Evolutionary conservation across 1,140 invertebrate species (phyloP), one percentile per base, ranked within the genome.

Genomic region (Trinorchestia longiramus): DNA sequence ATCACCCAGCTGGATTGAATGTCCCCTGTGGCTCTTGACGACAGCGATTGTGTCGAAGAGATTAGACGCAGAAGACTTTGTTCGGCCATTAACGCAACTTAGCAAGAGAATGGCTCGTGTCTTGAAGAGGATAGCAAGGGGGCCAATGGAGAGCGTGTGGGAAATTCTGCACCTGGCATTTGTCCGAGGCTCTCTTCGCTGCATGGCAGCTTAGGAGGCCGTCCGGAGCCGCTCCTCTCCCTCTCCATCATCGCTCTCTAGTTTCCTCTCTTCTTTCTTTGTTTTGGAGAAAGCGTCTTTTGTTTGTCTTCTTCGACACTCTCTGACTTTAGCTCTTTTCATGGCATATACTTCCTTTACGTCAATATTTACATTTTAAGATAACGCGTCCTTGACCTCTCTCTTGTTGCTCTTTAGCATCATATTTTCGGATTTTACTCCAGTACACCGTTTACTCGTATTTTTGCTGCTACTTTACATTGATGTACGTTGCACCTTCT

Each of bases 141-240:
- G 92, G 41, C 43, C 43, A 47, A 40, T 94, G 4, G 92, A 94
- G 92, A 94, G 92, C 43, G 88, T 94, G 43, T 94, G 92, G 44
- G 92, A 94, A 94, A 43, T 36, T 94, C 44, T 94, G 92, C 92
- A 94, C 44, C 92, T 94, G 92, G 92, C 92, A 77, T 77, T 77
- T 28, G 23, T 94, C 43, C 44, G 15, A 43, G 92, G 43, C 44
- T 47, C 44, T 94, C 92, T 94, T 94, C 92, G 19, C 92, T 94
- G 88, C 88, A 43, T 42, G 41, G 43, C n/a, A 19, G 41, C n/a
- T 41, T 11, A 28, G 88, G 15, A 87, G 28, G 41, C 43, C 43
- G 92, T 1, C 62, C 53, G 43, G 44, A 45, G 11, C 41, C 42
- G 45, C 94, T 53, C 40, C 23, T 19, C 95, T 96, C 44, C 40